phyloP scores from a whole-genome alignment of 2,888 invertebrate genomes.

The Magallana nippona region DNA sequence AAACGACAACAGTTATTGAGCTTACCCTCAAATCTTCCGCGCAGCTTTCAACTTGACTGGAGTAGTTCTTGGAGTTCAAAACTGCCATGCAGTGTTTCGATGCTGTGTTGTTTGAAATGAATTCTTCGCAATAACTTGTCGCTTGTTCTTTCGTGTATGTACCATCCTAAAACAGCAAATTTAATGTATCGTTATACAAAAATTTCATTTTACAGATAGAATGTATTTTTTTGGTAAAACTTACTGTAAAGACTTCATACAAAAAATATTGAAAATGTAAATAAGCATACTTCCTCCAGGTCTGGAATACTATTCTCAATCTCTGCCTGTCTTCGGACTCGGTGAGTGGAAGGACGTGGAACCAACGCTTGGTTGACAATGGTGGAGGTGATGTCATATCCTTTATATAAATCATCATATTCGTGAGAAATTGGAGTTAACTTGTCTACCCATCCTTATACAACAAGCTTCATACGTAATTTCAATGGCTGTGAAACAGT shows the following conservation, averaged over 20 bases:
- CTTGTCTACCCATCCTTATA: too few relatives aligned
- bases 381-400: slow-evolving; percentile 62
- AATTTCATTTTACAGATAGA: too few relatives aligned
- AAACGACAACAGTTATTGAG: not conserved
- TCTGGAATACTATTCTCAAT: slow-evolving; percentile 1
- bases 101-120: slow-evolving; percentile 50
- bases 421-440: too few relatives aligned
- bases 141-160: slow-evolving; percentile 44
- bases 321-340: slow-evolving; percentile 30
- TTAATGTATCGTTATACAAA: too few relatives aligned
- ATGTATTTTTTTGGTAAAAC: too few relatives aligned
- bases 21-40: slow-evolving; percentile 64
- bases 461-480: too few relatives aligned
- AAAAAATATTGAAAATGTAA: not conserved
- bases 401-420: slow-evolving; percentile 47
- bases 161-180: not conserved
- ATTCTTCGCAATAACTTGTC: slow-evolving; percentile 51
- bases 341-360: slow-evolving; percentile 47
- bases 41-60: slow-evolving; percentile 63
- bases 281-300: not conserved
- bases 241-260: too few relatives aligned
- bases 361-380: slow-evolving; percentile 62
- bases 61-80: slow-evolving; percentile 54
- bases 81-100: slow-evolving; percentile 49
- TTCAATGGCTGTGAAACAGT: too few relatives aligned